phyloP scores from a whole-genome alignment of 2,888 invertebrate species.

The Spialia ferax region DNA sequence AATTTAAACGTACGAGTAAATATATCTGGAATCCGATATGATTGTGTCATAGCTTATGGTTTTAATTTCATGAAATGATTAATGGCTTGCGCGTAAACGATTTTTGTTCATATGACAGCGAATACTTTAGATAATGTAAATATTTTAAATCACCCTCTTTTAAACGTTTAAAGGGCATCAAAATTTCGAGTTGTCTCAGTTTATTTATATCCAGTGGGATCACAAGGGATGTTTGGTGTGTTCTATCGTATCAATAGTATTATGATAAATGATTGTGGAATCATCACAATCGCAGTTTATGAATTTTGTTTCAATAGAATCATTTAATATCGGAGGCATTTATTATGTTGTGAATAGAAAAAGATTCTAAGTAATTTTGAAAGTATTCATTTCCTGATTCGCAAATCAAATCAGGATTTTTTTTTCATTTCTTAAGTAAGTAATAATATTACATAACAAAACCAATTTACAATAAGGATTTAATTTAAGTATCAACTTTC shows the following conservation, averaged over 20 bases:
- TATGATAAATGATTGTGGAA: background rate
- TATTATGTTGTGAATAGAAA: background rate
- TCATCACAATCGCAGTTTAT: background rate
- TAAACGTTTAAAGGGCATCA: constrained; percentile 1
- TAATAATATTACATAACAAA: constrained; percentile 63
- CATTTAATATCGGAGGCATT: background rate
- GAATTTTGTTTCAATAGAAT: background rate
- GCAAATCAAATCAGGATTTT: too few relatives aligned
- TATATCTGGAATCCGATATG: background rate
- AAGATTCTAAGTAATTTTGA: too few relatives aligned
- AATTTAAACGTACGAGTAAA: background rate
- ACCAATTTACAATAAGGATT: constrained; percentile 41
- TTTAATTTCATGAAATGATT: constrained; percentile 64
- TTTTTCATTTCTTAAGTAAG: too few relatives aligned
- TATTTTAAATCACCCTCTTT: constrained; percentile 62
- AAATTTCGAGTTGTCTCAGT: background rate
- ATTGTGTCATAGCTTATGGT: constrained; percentile 17
- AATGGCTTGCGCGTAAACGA: constrained; percentile 72
- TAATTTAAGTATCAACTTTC: constrained; percentile 54
- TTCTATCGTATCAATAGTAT: background rate
- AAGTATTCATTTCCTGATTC: too few relatives aligned
- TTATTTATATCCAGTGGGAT: background rate
- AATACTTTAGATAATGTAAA: constrained; percentile 66
- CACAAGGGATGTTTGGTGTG: background rate
- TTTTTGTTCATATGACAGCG: constrained; percentile 75